Evolutionary conservation across 2,797 vertebrate species (phyloP).

Genomic region (Urophycis tenuis): DNA sequence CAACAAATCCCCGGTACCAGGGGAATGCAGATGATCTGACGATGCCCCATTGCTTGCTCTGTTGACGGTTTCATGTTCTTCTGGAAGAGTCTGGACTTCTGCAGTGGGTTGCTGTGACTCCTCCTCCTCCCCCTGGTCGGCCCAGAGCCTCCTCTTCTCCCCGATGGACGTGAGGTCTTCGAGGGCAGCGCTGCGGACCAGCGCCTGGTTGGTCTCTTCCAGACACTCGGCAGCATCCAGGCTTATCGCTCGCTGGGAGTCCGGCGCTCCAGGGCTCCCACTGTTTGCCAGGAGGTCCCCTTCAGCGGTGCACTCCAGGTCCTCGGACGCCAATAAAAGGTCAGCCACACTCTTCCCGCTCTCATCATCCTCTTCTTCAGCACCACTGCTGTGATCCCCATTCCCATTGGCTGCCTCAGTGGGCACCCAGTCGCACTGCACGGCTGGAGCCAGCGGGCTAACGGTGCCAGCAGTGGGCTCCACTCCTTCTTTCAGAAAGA

Average conservation of each 20-base stretch:
- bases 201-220: conserved; percentile 37
- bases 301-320: conserved; percentile 24
- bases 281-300: conserved; percentile 15
- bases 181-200: conserved; percentile 62
- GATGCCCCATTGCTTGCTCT: not conserved
- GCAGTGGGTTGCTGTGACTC: conserved; percentile 10
- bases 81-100: conserved; percentile 1
- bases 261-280: conserved; percentile 40
- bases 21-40: conserved; percentile 12
- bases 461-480: conserved; percentile 29
- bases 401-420: conserved; percentile 17
- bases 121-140: not conserved
- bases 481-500: conserved; percentile 60
- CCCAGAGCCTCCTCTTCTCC: conserved; percentile 33
- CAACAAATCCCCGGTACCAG: conserved; percentile 1
- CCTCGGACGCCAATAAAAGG: conserved; percentile 54
- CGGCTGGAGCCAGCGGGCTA: conserved; percentile 24
- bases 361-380: conserved; percentile 19
- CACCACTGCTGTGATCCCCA: conserved; percentile 34
- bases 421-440: conserved; percentile 21
- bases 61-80: conserved; percentile 6
- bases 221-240: conserved; percentile 60
- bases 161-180: conserved; percentile 67
- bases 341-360: conserved; percentile 54
- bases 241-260: conserved; percentile 55